A percentile compares a stretch with the other conserved stretches of the same genome.
Conservation (phyloP, 2,888 invertebrate species). For the Crossocerus cetratus region DNA sequence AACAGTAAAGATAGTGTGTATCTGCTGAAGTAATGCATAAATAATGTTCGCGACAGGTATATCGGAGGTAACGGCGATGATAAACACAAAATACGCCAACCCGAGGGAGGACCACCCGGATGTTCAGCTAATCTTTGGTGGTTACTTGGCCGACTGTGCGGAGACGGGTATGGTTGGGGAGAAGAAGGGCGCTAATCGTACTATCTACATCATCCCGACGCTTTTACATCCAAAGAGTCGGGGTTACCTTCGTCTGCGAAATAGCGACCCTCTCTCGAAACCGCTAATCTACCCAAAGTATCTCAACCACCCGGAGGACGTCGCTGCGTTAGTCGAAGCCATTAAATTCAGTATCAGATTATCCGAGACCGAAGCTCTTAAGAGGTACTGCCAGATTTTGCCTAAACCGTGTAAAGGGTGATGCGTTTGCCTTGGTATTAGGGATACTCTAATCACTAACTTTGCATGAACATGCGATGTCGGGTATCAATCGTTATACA, state of each 20-base stretch:
- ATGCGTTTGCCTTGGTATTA: no score
- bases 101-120: slow-evolving; percentile 88
- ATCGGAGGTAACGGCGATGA: slow-evolving; percentile 90
- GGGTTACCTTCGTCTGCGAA: slow-evolving; percentile 86
- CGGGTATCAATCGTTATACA: background rate
- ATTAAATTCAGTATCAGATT: slow-evolving; percentile 87
- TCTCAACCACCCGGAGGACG: slow-evolving; percentile 87
- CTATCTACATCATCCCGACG: slow-evolving; percentile 87
- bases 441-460: background rate
- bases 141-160: slow-evolving; percentile 90
- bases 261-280: slow-evolving; percentile 87
- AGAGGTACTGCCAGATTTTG: slow-evolving; percentile 59
- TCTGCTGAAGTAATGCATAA: no score
- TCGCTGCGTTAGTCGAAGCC: slow-evolving; percentile 88
- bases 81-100: slow-evolving; percentile 88
- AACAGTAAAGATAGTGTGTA: no score
- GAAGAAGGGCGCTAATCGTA: slow-evolving; percentile 82
- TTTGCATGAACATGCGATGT: background rate
- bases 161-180: slow-evolving; percentile 92
- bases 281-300: slow-evolving; percentile 92
- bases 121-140: slow-evolving; percentile 91
- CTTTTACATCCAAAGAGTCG: slow-evolving; percentile 92
- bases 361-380: slow-evolving; percentile 83
- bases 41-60: slow-evolving; percentile 78
- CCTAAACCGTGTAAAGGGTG: no score